phyloP scores from a whole-genome alignment of 2,797 vertebrate genomes.

The Bucorvus abyssinicus region DNA sequence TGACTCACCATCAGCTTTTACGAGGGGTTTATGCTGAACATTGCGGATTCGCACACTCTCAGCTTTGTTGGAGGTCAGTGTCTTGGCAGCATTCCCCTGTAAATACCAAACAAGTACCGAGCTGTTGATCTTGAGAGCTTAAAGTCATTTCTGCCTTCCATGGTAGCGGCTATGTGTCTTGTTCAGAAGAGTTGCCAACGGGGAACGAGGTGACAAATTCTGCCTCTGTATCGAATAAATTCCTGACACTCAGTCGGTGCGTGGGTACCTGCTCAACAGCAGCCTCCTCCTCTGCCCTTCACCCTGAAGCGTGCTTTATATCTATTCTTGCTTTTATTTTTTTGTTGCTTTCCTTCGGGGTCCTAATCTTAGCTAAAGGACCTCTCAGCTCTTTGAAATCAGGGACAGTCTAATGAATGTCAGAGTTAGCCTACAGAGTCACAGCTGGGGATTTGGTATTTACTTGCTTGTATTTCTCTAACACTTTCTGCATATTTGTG shows the following conservation, averaged over 20 bases:
- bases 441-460: not conserved
- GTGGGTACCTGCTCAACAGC: not conserved
- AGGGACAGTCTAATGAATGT: not conserved
- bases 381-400: not conserved
- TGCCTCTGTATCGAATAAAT: not conserved
- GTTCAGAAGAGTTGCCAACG: not conserved
- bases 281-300: not conserved
- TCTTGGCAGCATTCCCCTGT: not conserved
- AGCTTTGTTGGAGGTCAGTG: conserved; percentile 15
- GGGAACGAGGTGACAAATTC: not conserved
- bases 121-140: not conserved
- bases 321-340: not conserved
- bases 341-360: not conserved
- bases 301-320: not conserved
- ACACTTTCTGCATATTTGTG: not conserved
- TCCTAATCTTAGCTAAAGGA: not conserved
- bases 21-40: not conserved
- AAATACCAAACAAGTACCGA: not conserved
- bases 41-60: not conserved
- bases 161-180: not conserved
- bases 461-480: not conserved
- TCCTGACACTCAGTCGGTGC: not conserved
- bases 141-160: not conserved
- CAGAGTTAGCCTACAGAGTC: not conserved
- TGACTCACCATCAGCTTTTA: conserved; percentile 41